phyloP scores from a whole-genome alignment of 2,888 invertebrate species.

The Mamestra brassicae region DNA sequence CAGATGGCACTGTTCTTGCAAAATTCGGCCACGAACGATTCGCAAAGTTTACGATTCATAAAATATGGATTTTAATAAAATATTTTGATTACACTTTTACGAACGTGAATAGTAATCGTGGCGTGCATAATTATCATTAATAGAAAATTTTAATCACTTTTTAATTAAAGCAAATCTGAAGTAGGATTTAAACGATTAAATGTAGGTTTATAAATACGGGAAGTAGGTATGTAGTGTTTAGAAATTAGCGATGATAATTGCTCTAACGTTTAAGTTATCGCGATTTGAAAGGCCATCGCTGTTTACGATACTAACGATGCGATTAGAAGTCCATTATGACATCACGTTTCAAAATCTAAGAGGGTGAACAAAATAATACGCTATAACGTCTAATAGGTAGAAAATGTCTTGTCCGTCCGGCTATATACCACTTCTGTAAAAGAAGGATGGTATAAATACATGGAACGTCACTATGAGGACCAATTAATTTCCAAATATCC shows the following conservation, averaged over 20 bases:
- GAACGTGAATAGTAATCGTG: background rate
- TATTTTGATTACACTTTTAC: conserved; percentile 6
- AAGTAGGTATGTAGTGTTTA: conserved; percentile 3
- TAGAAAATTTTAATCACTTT: conserved; percentile 34
- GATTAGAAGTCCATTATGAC: background rate
- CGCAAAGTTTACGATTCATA: conserved; percentile 11
- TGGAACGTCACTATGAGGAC: too few relatives aligned
- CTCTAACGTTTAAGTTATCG: conserved; percentile 20
- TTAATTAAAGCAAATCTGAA: conserved; percentile 35
- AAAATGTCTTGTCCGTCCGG: too few relatives aligned
- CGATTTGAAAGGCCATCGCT: conserved; percentile 13
- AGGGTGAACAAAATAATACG: background rate
- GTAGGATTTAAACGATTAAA: conserved; percentile 12
- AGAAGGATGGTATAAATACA: too few relatives aligned
- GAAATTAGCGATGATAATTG: conserved; percentile 4
- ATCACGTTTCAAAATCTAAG: background rate
- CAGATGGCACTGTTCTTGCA: conserved; percentile 75
- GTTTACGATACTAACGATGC: conserved; percentile 6
- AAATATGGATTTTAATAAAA: conserved; percentile 11
- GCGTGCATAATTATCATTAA: conserved; percentile 9
- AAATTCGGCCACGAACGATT: conserved; percentile 32
- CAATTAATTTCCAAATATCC: too few relatives aligned
- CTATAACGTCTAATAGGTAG: too few relatives aligned
- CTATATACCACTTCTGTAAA: too few relatives aligned
- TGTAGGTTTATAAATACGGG: conserved; percentile 13